phyloP scores from a whole-genome alignment of 2,797 vertebrate species.

The Urosaurus nigricauda region DNA sequence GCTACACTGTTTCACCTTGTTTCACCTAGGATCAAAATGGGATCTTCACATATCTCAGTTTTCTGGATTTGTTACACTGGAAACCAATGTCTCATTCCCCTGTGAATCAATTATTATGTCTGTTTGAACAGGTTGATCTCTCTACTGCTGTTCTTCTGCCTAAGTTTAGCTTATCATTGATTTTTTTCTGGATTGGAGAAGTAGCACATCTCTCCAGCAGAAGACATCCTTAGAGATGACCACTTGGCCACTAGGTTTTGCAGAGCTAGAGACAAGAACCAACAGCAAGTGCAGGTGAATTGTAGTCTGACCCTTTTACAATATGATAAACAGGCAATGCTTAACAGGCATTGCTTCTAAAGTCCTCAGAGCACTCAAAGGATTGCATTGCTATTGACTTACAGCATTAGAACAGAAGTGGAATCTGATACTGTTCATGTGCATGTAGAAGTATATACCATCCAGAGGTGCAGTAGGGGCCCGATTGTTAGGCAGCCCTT shows the following conservation, averaged over 20 bases:
- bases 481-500: not conserved
- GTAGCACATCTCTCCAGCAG: not conserved
- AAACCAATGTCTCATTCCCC: not conserved
- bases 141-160: not conserved
- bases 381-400: not conserved
- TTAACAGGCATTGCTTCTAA: not conserved
- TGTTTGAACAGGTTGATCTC: not conserved
- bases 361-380: not conserved
- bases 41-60: not conserved
- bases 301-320: not conserved
- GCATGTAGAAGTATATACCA: too few relatives aligned
- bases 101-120: not conserved
- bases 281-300: not conserved
- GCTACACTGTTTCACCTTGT: constrained; percentile 25
- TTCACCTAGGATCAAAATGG: constrained; percentile 8
- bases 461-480: too few relatives aligned
- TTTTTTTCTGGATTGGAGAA: not conserved
- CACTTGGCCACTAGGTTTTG: not conserved
- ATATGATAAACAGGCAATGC: not conserved
- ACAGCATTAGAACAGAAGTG: not conserved
- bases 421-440: too few relatives aligned
- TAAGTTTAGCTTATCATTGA: not conserved
- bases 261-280: not conserved
- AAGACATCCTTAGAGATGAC: not conserved
- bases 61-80: constrained; percentile 9